Conservation (phyloP, 2,888 invertebrate species). For the Thymelicus sylvestris region DNA sequence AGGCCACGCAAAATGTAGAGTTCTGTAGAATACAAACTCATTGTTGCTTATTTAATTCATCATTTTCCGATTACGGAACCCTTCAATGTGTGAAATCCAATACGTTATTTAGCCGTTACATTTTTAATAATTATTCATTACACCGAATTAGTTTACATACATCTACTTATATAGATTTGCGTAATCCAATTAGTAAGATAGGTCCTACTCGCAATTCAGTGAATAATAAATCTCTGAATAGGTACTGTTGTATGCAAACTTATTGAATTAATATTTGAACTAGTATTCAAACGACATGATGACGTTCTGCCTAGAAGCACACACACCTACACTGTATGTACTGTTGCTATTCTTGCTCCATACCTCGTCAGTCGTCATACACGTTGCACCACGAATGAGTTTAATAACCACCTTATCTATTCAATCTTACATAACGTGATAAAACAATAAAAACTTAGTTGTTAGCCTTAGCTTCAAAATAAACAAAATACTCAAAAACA, state of each 20-base stretch:
- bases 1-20: too few relatives aligned
- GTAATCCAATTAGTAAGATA: background rate
- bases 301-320: background rate
- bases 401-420: constrained; percentile 41
- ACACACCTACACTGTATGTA: background rate
- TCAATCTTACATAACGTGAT: constrained; percentile 11
- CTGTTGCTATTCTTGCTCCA: constrained; percentile 19
- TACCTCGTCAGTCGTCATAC: constrained; percentile 6
- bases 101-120: too few relatives aligned
- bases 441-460: constrained; percentile 10
- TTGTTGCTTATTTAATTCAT: too few relatives aligned
- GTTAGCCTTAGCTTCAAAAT: constrained; percentile 7
- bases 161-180: background rate
- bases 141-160: too few relatives aligned
- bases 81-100: too few relatives aligned
- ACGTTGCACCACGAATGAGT: constrained; percentile 55
- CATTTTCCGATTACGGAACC: too few relatives aligned
- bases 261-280: constrained; percentile 11
- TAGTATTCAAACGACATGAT: too few relatives aligned
- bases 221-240: constrained; percentile 11
- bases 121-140: too few relatives aligned
- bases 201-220: background rate
- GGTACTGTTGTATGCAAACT: constrained; percentile 10
- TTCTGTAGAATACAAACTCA: too few relatives aligned
- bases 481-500: constrained; percentile 10